Conservation (phyloP, 2,113 vertebrate species). For the Forbesichthys agassizii region DNA sequence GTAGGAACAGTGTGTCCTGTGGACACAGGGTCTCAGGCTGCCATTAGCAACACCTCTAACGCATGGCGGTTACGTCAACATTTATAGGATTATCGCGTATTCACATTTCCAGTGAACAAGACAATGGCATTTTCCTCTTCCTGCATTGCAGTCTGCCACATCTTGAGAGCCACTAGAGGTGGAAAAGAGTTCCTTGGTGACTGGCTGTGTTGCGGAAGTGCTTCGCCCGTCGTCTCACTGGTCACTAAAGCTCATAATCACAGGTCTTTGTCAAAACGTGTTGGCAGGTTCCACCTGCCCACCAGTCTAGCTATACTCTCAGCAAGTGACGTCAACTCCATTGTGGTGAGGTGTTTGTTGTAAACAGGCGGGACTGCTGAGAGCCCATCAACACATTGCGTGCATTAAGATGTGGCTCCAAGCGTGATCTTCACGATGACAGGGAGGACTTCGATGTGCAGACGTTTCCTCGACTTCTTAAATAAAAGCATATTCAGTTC, state of each 20-base stretch:
- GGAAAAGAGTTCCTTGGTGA: constrained; percentile 20
- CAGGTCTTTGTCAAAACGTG: constrained; percentile 57
- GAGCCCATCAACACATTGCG: constrained; percentile 37
- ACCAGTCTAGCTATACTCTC: constrained; percentile 33
- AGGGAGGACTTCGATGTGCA: constrained; percentile 6
- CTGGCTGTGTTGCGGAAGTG: constrained; percentile 35
- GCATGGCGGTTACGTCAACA: constrained; percentile 8
- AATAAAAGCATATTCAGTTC: neutral
- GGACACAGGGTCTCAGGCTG: constrained; percentile 18
- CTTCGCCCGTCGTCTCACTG: constrained; percentile 21
- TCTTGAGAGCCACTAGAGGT: neutral
- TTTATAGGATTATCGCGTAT: constrained; percentile 3
- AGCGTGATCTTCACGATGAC: constrained; percentile 16
- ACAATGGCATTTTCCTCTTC: constrained; percentile 24
- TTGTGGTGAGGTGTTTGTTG: constrained; percentile 43
- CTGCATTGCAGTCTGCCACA: constrained; percentile 15
- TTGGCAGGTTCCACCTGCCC: constrained; percentile 54
- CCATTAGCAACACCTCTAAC: neutral
- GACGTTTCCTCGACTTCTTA: constrained; percentile 7
- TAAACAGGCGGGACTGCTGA: constrained; percentile 55
- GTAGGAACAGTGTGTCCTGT: constrained; percentile 21
- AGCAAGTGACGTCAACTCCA: constrained; percentile 27
- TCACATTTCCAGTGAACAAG: neutral
- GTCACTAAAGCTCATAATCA: constrained; percentile 58
- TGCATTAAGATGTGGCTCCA: constrained; percentile 16